Base-by-base conservation (phyloP, 2,113 vertebrate genomes). In the Melanerpes formicivorus region DNA sequence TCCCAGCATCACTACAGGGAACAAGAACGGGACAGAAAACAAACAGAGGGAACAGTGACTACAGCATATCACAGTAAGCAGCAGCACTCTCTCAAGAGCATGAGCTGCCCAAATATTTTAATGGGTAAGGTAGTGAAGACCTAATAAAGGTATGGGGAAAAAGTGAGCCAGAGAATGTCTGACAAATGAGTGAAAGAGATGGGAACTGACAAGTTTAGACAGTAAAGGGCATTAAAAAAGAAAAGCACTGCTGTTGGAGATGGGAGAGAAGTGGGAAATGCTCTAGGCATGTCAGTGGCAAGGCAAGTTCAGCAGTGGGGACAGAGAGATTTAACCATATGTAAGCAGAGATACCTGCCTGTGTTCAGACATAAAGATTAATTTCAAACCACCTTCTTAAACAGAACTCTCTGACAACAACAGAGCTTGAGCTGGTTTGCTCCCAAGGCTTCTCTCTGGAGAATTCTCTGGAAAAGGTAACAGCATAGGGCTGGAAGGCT, bases 161-260 rank as follows among this genome's bases (percentile, higher is more conserved):
- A 85, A 91, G 80, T 6, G 8, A 73, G 21, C 18, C 54, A 70
- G 40, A 58, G 34, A 60, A 21, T 11, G 18, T 52, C 4, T 60
- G 52, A 77, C 29, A 82, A 79, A 22, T 6, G n/a, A 72, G 6
- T 40, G 44, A 32, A 88, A 64, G 63, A 81, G 17, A 32, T 11
- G 37, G 48, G 14, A 74, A 65, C 46, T 52, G 34, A n/a, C 15
- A 62, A 89, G 25, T 14, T 46, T 29, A 46, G 30, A 21, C 14
- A 44, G 59, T 16, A 73, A 80, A 82, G 2, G 11, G 11, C 3
- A 29, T 48, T 55, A 71, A 19, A 58, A 77, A 74, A 58, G 9
- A 50, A 66, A 58, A 52, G 50, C 8, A 30, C 21, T 0, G 0
- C 18, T 22, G 18, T 77, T 60, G 23, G 30, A 76, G 55, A n/a